These are phyloP conservation scores for Melitaea athalia DNA, from an alignment of 2,888 invertebrate genomes.

Conservation along the genomic window DNA sequence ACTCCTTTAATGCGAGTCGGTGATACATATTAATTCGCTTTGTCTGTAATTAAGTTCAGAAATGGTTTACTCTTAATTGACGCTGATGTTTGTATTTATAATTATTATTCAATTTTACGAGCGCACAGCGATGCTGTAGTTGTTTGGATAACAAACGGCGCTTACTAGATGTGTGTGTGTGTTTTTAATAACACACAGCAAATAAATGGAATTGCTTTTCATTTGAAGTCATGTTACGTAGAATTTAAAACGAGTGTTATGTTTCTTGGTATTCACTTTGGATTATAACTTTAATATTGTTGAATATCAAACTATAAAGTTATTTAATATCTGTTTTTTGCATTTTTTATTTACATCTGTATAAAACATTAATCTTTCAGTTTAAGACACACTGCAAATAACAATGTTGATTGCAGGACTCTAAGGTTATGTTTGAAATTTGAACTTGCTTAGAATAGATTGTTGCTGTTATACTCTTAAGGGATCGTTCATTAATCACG, in stretches of 20 bases:
- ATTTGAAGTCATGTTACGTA: neutral
- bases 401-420: too few relatives aligned
- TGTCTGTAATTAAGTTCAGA: slow-evolving; percentile 43
- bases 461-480: too few relatives aligned
- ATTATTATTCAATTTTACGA: slow-evolving; percentile 39
- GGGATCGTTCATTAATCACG: too few relatives aligned
- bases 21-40: slow-evolving; percentile 49
- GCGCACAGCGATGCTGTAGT: slow-evolving; percentile 16
- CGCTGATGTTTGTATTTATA: slow-evolving; percentile 39
- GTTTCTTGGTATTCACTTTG: neutral
- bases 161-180: slow-evolving; percentile 24
- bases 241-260: too few relatives aligned
- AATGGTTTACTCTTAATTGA: slow-evolving; percentile 37
- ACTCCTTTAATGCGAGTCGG: slow-evolving; percentile 41
- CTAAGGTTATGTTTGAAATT: too few relatives aligned
- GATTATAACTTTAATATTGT: too few relatives aligned
- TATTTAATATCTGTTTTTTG: too few relatives aligned
- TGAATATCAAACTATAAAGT: too few relatives aligned
- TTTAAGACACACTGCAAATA: too few relatives aligned
- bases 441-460: too few relatives aligned
- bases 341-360: too few relatives aligned
- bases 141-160: slow-evolving; percentile 24
- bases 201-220: slow-evolving; percentile 11
- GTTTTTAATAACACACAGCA: slow-evolving; percentile 15
- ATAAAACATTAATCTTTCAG: too few relatives aligned